Percentiles rank a stretch among this genome's conserved stretches.
Conservation (phyloP, 2,888 invertebrate genomes). For the Hylaea fasciaria region DNA sequence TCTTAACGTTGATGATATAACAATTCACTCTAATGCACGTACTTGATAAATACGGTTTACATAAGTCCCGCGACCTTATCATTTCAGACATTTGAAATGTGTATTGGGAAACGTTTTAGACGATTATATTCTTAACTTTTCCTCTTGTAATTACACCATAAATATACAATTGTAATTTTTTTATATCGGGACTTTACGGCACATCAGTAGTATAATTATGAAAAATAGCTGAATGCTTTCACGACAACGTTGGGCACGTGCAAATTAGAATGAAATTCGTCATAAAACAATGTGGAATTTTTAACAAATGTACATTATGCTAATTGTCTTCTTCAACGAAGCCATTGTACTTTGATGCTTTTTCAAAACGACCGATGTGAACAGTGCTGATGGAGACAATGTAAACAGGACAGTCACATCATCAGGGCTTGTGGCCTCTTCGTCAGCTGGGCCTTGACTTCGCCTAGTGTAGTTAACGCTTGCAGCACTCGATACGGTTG, state of each 20-base stretch:
- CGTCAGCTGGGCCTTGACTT: conserved; percentile 76
- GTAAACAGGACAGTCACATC: conserved; percentile 26
- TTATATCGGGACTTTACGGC: no score
- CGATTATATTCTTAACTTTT: conserved; percentile 39
- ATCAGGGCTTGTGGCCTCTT: conserved; percentile 53
- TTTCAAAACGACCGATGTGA: conserved; percentile 24
- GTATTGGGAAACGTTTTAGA: conserved; percentile 58
- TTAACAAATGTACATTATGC: conserved; percentile 5
- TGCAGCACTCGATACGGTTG: conserved; percentile 76
- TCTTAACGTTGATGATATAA: conserved; percentile 65
- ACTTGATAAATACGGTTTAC: conserved; percentile 64
- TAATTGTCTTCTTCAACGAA: conserved; percentile 25
- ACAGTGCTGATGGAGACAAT: conserved; percentile 22
- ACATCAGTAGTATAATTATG: not conserved
- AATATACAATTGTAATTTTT: not conserved
- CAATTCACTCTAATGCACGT: conserved; percentile 64
- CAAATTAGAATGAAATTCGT: not conserved
- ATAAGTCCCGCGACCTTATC: conserved; percentile 73
- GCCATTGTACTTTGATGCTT: conserved; percentile 31
- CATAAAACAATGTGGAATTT: not conserved
- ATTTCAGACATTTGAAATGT: conserved; percentile 54
- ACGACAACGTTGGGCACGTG: not conserved
- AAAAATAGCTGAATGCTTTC: not conserved
- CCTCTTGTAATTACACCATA: conserved; percentile 15
- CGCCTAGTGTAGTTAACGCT: conserved; percentile 80